phyloP scores from a whole-genome alignment of 2,113 vertebrate species.

The Percina caprodes region DNA sequence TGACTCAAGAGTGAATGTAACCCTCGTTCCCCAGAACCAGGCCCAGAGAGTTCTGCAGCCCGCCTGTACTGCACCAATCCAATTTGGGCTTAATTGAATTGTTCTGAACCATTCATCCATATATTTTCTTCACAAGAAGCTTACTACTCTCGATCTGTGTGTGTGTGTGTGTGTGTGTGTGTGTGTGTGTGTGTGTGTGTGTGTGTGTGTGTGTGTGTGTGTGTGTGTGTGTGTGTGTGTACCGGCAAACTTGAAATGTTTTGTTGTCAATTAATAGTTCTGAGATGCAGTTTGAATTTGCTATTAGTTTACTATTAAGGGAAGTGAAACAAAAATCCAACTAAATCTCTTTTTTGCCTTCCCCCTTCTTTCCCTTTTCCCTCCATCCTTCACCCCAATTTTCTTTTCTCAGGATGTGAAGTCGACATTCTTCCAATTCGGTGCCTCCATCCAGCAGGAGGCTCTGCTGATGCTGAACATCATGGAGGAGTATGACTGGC shows the following conservation, averaged over 20 bases:
- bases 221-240: constrained; percentile 47
- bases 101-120: constrained; percentile 68
- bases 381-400: background rate
- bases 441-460: constrained; percentile 98
- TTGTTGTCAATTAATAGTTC: constrained; percentile 43
- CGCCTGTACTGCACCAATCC: constrained; percentile 68
- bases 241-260: constrained; percentile 44
- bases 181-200: constrained; percentile 25
- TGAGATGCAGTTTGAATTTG: constrained; percentile 32
- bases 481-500: constrained; percentile 99
- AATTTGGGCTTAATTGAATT: constrained; percentile 79
- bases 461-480: constrained; percentile 96
- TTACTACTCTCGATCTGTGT: constrained; percentile 51
- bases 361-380: too few species aligned
- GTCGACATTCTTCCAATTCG: constrained; percentile 98
- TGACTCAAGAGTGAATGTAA: constrained; percentile 47
- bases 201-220: constrained; percentile 41
- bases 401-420: constrained; percentile 88
- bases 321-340: constrained; percentile 17
- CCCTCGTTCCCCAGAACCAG: constrained; percentile 46
- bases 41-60: constrained; percentile 53
- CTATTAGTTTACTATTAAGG: background rate
- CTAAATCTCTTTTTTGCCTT: constrained; percentile 1
- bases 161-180: constrained; percentile 51
- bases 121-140: constrained; percentile 58